Percentiles rank a stretch among this genome's conserved stretches.
These are phyloP conservation scores for Alligator mississippiensis DNA, from an alignment of 2,113 vertebrate genomes.

Conservation along the genomic window DNA sequence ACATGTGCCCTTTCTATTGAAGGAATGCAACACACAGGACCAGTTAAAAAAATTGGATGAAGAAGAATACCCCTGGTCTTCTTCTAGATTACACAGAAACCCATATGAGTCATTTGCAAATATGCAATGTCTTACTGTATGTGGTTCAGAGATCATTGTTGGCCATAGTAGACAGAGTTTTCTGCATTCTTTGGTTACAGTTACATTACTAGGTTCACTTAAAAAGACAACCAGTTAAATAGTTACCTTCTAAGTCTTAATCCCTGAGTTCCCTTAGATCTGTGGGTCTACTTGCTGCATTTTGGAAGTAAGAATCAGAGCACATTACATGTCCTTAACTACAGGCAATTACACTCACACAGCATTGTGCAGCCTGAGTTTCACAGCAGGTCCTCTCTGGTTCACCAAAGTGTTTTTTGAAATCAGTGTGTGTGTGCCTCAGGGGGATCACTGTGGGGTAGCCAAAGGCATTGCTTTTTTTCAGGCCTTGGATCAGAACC, in stretches of 20 bases:
- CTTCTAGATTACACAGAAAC: neutral
- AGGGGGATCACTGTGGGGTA: no score
- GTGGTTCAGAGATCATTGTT: neutral
- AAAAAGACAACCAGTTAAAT: neutral
- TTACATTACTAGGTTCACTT: neutral
- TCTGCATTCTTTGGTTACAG: neutral
- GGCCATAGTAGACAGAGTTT: neutral
- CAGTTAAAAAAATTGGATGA: neutral
- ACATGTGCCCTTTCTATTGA: neutral
- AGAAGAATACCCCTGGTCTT: neutral
- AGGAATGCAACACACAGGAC: neutral
- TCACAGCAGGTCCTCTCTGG: neutral
- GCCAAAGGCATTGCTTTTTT: no score
- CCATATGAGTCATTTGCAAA: neutral
- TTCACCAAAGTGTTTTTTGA: neutral
- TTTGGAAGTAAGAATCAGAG: neutral
- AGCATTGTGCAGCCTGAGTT: neutral
- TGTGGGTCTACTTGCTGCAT: neutral
- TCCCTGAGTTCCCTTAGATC: no score
- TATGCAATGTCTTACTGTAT: neutral
- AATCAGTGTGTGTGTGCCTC: neutral
- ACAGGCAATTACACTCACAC: neutral
- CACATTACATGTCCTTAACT: neutral
- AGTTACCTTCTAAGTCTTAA: neutral
- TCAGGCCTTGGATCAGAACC: no score